Evolutionary conservation across 2,888 invertebrate genomes (phyloP).

Genomic region (Ommatoiulus sabulosus): DNA sequence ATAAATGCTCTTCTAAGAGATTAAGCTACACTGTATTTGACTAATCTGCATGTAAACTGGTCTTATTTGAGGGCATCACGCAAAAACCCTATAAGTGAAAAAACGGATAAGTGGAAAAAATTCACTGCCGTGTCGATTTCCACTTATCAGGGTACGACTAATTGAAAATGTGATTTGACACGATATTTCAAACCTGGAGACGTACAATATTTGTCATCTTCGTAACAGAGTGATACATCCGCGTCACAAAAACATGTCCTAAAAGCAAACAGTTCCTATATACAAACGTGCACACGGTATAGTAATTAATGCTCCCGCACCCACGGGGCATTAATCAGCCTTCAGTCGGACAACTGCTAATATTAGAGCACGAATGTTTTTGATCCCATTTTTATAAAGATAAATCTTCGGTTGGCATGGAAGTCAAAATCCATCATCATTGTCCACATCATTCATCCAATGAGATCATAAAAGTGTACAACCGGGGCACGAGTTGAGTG

Average conservation of each 20-base stretch:
- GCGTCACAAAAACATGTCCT: conserved; percentile 21
- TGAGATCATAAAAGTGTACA: conserved; percentile 39
- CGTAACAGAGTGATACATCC: background rate
- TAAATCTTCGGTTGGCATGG: conserved; percentile 30
- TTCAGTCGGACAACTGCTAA: background rate
- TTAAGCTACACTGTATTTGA: no score
- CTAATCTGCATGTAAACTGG: no score
- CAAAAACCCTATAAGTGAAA: no score
- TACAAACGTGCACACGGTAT: background rate
- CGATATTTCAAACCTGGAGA: background rate
- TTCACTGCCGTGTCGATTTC: background rate
- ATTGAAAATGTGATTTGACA: background rate
- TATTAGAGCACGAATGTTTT: conserved; percentile 38
- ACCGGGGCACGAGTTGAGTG: background rate
- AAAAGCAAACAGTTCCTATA: conserved; percentile 1
- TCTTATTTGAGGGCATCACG: no score
- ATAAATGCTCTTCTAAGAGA: no score
- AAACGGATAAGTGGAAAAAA: no score
- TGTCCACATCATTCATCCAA: conserved; percentile 40
- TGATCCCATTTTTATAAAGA: conserved; percentile 43
- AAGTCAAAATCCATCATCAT: conserved; percentile 30
- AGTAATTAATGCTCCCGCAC: background rate
- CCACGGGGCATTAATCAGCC: conserved; percentile 26
- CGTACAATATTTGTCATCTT: background rate
- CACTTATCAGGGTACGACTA: background rate